These are phyloP conservation scores for Drosophila teissieri DNA, from an alignment of 1,140 invertebrate genomes.

Conservation along the genomic window DNA sequence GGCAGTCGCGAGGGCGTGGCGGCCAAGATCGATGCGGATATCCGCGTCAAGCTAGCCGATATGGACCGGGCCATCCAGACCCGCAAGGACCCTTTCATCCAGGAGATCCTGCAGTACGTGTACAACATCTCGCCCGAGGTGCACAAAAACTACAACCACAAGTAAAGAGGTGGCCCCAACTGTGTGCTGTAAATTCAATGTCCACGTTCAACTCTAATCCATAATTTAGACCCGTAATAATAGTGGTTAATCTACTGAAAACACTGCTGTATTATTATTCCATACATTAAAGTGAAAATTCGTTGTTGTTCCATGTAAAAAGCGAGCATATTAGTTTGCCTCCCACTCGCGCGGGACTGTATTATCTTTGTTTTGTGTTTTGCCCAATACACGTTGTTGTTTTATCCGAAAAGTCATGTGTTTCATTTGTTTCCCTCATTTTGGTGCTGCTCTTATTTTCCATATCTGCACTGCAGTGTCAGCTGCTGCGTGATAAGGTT, in stretches of 20 bases:
- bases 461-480: background rate
- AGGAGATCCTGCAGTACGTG: conserved; percentile 92
- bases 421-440: conserved; percentile 7
- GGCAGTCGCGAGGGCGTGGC: conserved; percentile 96
- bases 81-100: conserved; percentile 93
- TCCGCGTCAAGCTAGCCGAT: conserved; percentile 92
- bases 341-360: conserved; percentile 20
- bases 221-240: conserved; percentile 78
- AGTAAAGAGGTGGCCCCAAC: conserved; percentile 41
- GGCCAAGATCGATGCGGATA: conserved; percentile 94
- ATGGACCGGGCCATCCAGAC: conserved; percentile 92
- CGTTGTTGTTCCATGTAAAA: conserved; percentile 60
- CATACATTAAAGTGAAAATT: conserved; percentile 73
- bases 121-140: conserved; percentile 95
- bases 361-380: conserved; percentile 63
- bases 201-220: conserved; percentile 67
- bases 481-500: background rate
- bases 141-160: conserved; percentile 92
- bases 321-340: conserved; percentile 13
- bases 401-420: conserved; percentile 42
- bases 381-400: conserved; percentile 62
- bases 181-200: conserved; percentile 68
- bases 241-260: conserved; percentile 66
- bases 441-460: background rate
- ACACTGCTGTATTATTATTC: conserved; percentile 80